Conservation (phyloP, 2,888 invertebrate genomes). For the Ichneumoninae sp. region DNA sequence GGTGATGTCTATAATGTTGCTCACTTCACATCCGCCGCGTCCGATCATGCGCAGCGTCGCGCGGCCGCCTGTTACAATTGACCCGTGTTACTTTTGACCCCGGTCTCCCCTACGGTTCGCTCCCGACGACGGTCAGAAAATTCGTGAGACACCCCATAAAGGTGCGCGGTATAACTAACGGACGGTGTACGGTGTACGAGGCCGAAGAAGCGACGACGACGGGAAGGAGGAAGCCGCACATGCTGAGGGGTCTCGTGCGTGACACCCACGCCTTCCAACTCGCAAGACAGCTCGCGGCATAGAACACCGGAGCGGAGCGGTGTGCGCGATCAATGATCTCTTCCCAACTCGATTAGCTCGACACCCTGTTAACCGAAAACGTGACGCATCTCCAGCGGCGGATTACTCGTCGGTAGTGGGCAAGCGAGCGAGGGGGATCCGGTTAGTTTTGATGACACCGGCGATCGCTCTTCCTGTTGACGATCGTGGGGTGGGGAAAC, state of each 20-base stretch:
- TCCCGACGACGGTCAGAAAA: constrained; percentile 36
- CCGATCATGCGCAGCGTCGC: no score
- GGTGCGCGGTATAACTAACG: background rate
- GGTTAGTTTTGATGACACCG: constrained; percentile 61
- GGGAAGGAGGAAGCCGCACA: constrained; percentile 51
- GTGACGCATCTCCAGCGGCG: constrained; percentile 65
- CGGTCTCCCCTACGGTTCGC: background rate
- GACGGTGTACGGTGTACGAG: background rate
- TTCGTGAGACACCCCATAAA: constrained; percentile 38
- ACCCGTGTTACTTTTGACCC: no score
- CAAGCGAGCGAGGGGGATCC: constrained; percentile 44
- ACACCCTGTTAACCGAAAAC: constrained; percentile 67
- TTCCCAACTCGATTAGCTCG: constrained; percentile 66
- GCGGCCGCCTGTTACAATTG: no score
- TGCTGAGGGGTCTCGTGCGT: constrained; percentile 46
- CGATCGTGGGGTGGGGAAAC: constrained; percentile 17
- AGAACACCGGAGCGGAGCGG: constrained; percentile 26
- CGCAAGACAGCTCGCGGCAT: constrained; percentile 39
- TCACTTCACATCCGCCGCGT: no score
- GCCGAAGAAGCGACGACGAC: constrained; percentile 5
- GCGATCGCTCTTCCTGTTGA: constrained; percentile 60
- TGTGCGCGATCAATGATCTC: constrained; percentile 61
- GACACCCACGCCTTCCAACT: constrained; percentile 57
- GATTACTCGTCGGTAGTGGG: constrained; percentile 49
- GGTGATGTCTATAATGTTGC: no score